Evolutionary conservation across 2,797 vertebrate genomes (phyloP).

Genomic region (Cirrhinus mrigala): DNA sequence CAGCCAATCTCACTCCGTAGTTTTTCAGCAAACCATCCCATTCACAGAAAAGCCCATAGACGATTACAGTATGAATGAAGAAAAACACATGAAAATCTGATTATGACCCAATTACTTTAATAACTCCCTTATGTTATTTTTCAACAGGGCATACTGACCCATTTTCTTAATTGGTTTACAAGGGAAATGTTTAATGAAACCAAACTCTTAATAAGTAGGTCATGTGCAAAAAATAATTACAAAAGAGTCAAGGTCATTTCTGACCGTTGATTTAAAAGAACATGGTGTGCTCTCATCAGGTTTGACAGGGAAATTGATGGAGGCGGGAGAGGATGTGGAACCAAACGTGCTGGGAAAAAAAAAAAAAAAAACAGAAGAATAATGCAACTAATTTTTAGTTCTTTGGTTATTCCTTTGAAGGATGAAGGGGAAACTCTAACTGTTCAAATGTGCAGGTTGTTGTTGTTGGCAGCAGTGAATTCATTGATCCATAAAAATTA

Average conservation of each 20-base stretch:
- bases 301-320: slow-evolving; percentile 10
- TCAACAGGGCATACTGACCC: neutral
- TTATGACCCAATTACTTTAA: slow-evolving; percentile 18
- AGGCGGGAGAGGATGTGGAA: neutral
- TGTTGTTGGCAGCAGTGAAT: neutral
- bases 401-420: neutral
- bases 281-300: neutral
- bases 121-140: neutral
- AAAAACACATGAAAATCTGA: neutral
- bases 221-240: neutral
- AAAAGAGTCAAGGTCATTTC: slow-evolving; percentile 15
- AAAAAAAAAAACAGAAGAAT: neutral
- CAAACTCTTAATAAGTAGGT: neutral
- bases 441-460: neutral
- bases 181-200: slow-evolving; percentile 1
- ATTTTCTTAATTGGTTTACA: slow-evolving; percentile 21
- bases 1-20: slow-evolving; percentile 22
- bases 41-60: neutral
- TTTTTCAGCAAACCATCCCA: neutral
- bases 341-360: neutral
- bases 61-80: slow-evolving; percentile 9
- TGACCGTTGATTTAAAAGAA: neutral
- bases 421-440: neutral
- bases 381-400: neutral
- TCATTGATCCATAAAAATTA: slow-evolving; percentile 1